A percentile compares a stretch with the other conserved stretches of the same genome.
Conservation (phyloP, 1,140 invertebrate genomes). For the Drosophila kepulauana region DNA sequence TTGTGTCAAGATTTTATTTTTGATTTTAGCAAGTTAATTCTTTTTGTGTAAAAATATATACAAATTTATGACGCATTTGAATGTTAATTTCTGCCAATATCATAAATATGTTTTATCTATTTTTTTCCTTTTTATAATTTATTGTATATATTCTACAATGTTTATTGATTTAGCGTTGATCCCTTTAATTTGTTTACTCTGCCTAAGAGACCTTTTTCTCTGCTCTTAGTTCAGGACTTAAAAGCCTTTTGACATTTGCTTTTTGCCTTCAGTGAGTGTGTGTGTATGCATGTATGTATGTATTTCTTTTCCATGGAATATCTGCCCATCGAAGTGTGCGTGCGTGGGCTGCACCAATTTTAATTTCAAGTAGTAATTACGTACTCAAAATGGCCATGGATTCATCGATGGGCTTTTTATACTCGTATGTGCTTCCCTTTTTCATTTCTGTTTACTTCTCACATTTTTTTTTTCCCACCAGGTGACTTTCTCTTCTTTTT, state of each 20-base stretch:
- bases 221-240: background rate
- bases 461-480: conserved; percentile 40
- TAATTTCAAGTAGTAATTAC: conserved; percentile 71
- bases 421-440: conserved; percentile 10
- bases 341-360: conserved; percentile 62
- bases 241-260: conserved; percentile 43
- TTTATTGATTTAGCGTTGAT: background rate
- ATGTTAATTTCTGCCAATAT: no score
- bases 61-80: background rate
- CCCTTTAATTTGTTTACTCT: background rate
- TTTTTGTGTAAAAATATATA: background rate
- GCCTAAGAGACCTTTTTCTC: background rate
- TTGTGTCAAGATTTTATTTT: no score
- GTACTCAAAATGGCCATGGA: conserved; percentile 61
- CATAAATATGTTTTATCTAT: no score
- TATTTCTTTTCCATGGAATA: background rate
- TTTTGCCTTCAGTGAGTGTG: background rate
- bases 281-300: background rate
- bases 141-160: background rate
- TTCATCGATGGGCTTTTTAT: conserved; percentile 37
- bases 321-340: conserved; percentile 11
- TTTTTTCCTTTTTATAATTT: no score
- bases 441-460: conserved; percentile 46
- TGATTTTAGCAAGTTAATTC: no score
- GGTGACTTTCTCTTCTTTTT: background rate